These are phyloP conservation scores for Oryzias sinensis DNA, from an alignment of 2,797 vertebrate species.

Conservation along the genomic window DNA sequence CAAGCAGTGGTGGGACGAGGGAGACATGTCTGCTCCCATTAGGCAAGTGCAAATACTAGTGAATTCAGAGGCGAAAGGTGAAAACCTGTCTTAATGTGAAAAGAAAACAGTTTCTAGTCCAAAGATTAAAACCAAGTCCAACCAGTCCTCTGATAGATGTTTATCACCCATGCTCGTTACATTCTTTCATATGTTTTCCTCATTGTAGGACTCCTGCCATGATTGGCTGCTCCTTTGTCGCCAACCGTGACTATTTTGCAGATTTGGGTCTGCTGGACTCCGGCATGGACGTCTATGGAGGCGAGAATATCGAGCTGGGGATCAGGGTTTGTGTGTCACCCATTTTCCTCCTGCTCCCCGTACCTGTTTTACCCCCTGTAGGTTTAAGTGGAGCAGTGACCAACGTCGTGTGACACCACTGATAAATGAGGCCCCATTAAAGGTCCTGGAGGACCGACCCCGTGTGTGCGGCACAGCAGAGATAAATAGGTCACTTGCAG, in stretches of 20 bases:
- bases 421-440: conserved; percentile 66
- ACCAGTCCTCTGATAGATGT: too few relatives aligned
- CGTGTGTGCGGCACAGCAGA: conserved; percentile 33
- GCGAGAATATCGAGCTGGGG: conserved; percentile 98
- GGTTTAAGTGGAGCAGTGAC: conserved; percentile 59
- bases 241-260: conserved; percentile 90
- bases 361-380: conserved; percentile 29
- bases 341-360: conserved; percentile 29
- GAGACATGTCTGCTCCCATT: conserved; percentile 92
- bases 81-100: too few relatives aligned
- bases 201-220: conserved; percentile 89
- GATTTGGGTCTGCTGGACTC: conserved; percentile 93
- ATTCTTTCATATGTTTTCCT: not conserved
- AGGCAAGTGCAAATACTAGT: conserved; percentile 72
- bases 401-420: conserved; percentile 41
- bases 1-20: conserved; percentile 95
- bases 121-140: too few relatives aligned
- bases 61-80: not conserved
- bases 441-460: conserved; percentile 46
- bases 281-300: conserved; percentile 97
- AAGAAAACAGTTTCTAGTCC: too few relatives aligned
- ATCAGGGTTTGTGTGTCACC: conserved; percentile 89
- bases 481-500: conserved; percentile 57
- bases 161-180: not conserved
- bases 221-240: conserved; percentile 98